Evolutionary conservation across 2,113 vertebrate genomes (phyloP).

Genomic region (Telmatochromis sp.): DNA sequence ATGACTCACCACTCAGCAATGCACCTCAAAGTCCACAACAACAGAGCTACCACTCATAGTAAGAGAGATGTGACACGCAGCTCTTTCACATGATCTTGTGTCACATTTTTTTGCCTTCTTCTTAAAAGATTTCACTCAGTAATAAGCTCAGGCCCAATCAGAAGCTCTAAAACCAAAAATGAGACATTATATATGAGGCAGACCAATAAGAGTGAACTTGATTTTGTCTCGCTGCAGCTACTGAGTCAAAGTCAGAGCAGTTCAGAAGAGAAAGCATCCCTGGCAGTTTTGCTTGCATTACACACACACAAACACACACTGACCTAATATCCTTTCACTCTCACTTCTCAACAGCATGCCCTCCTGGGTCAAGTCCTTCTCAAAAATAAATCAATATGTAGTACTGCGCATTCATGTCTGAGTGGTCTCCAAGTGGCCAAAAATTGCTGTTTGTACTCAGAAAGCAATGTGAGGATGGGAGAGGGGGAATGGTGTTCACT

Average conservation of each 20-base stretch:
- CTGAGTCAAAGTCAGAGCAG: background rate
- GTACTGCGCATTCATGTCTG: background rate
- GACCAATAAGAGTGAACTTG: background rate
- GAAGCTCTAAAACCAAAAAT: background rate
- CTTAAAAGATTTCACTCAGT: background rate
- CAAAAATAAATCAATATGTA: constrained; percentile 2
- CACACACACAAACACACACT: background rate
- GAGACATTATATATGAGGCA: background rate
- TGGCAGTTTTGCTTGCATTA: background rate
- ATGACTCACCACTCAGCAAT: constrained; percentile 61
- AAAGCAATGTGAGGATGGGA: background rate
- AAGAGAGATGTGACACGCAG: background rate
- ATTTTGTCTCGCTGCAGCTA: background rate
- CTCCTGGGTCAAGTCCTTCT: constrained; percentile 15
- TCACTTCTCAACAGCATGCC: background rate
- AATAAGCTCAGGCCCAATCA: background rate
- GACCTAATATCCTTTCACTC: background rate
- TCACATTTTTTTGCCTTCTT: background rate
- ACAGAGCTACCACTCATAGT: constrained; percentile 34
- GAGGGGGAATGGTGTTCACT: background rate
- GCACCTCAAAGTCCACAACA: constrained; percentile 42
- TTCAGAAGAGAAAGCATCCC: background rate
- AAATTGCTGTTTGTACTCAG: constrained; percentile 1
- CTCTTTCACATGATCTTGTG: background rate
- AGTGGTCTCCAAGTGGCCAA: background rate